Evolutionary conservation across 2,888 invertebrate genomes (phyloP), one percentile per base, ranked within the genome.

Genomic region (Noctua janthe): DNA sequence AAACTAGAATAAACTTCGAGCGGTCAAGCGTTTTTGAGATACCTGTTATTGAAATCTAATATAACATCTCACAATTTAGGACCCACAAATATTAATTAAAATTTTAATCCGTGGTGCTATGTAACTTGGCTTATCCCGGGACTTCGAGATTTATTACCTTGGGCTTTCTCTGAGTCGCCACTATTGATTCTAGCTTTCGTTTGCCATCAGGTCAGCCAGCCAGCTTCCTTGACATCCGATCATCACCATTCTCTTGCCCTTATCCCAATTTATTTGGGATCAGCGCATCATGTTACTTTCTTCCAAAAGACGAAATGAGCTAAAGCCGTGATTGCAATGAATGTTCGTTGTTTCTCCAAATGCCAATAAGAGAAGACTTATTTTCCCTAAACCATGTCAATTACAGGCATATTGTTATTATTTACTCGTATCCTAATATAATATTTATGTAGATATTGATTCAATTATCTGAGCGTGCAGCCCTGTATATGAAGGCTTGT

Each of bases 401-500:
- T 66, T 29, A 51, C 15, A 64, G 29, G 5, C 59, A 62, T 39
- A 67, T 20, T 71, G 59, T 66, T 71, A 72, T 51, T 74, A 75
- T 81, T 51, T 49, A 64, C 49, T 74, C 54, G 17, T 47, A 39
- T 29, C n/a, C 17, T 35, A 35, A 43, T 54, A 74, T 70, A 51
- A 67, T 76, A 67, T 51, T 47, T 56, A 56, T 47, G n/a, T 59
- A 66, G 49, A 70, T 59, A 73, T 70, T 73, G 49, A 78, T 83
- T 73, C 56, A 69, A 49, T 82, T 83, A 73, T 78, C 35, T 51
- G 49, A 73, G 20, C 51, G 64, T 71, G 35, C 70, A 59, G 49
- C 49, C 23, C 43, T 70, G 64, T 72, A 1, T 51, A 51, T 82
- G 56, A 78, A 64, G 51, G 70, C 70, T 73, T 73, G 82, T 83